Base-by-base conservation (phyloP, 2,797 vertebrate species). In the Orestias chungarensis region DNA sequence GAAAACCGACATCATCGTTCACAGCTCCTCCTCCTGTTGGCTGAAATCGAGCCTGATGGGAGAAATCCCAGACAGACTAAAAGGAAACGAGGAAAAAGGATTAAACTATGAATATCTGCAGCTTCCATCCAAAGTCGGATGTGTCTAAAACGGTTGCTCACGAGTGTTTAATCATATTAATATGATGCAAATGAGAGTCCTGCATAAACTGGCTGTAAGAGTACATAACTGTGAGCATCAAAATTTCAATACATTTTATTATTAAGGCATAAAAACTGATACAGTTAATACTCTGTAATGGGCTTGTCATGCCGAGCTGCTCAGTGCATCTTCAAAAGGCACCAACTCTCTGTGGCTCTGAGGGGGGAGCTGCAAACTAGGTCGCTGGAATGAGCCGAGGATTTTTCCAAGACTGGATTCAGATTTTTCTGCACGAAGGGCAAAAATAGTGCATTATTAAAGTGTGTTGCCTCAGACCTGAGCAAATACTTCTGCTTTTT, bases 281-380 rank as follows among this genome's bases (percentile, higher is more conserved):
- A 33, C 74, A 76, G 64, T 57, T 79, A 84, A 76, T 70, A 80
- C 87, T 88, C 87, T 82, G 76, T 91, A 86, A 91, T 88, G 85
- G 85, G 87, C 86, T 87, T 90, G 91, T 93, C 92, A 90, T 91
- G 93, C 91, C 92, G 91, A 50, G 87, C 90, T 79, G 89, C 90
- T 90, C 87, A 83, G 79, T 71, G 84, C 90, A 89, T 91, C 91
- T 93, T 94, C 92, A 94, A 94, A 94, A 91, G 85, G 87, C 91
- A 90, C 88, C 87, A 80, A 88, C 85, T 91, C 89, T 91, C 88
- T 83, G 87, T 85, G 90, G 92, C 93, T 92, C 91, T 84, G 78
- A 91, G 91, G 90, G 92, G 84, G 85, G 80, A 75, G 87, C 82
- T 91, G 81, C 76, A 93, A 95, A 94, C 89, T 95, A 93, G 93